phyloP scores from a whole-genome alignment of 2,797 vertebrate genomes.

The Enteromius treurensis region DNA sequence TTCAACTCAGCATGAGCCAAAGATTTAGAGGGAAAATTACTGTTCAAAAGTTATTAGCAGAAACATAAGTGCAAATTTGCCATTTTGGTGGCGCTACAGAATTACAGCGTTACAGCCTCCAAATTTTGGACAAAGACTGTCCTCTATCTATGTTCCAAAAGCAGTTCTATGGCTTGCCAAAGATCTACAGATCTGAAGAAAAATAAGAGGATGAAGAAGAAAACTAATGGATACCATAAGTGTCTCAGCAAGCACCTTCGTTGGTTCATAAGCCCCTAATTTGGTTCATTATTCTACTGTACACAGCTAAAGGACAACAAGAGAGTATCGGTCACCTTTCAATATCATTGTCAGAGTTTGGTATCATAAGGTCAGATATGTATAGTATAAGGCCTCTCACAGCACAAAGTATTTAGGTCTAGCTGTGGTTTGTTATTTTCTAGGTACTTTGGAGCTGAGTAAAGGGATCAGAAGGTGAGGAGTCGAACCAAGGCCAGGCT shows the following conservation, averaged over 20 bases:
- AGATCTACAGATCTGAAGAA: not conserved
- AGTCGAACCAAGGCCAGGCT: conserved; percentile 93
- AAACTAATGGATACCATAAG: not conserved
- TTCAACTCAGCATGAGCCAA: not conserved
- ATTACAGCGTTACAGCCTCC: not conserved
- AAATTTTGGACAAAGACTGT: not conserved
- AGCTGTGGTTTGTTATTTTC: conserved; percentile 40
- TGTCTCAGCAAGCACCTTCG: not conserved
- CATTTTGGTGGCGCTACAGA: not conserved
- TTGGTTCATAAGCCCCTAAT: not conserved
- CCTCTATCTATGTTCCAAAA: not conserved
- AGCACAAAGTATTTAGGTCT: conserved; percentile 28
- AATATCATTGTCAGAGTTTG: not conserved
- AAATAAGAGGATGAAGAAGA: not conserved
- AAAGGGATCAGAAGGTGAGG: conserved; percentile 88
- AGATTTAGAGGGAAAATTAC: not conserved
- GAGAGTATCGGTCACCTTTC: not conserved
- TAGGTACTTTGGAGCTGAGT: conserved; percentile 66
- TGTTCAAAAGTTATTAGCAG: not conserved
- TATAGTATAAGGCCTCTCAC: not conserved
- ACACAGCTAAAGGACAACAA: not conserved
- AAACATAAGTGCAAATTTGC: not conserved
- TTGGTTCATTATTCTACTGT: not conserved
- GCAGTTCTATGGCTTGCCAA: not conserved
- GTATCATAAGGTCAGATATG: not conserved